Evolutionary conservation across 2,888 invertebrate species (phyloP), one percentile per base, ranked within the genome.

Genomic region (Antitype chi): DNA sequence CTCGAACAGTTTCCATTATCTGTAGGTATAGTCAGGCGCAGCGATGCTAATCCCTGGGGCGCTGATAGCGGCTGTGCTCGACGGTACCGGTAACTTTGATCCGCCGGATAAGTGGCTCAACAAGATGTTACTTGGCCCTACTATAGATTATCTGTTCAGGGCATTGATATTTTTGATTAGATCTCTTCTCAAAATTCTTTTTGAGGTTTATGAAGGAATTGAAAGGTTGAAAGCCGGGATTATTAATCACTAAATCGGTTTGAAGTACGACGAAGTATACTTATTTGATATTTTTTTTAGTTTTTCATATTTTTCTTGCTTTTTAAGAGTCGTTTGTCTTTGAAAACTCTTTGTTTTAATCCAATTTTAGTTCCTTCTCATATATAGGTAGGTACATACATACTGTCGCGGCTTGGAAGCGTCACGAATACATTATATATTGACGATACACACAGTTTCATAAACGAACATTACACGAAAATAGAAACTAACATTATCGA

Each of bases 21-120:
- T 63, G 67, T 55, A 66, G 59, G 71, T 78, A 78, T 63, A 76
- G 76, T 70, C 81, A 68, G 32, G 43, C 78, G 76, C 59, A 78
- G 78, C 47, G 59, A 67, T 32, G 66, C 43, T 72, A 82, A 85
- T 81, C 85, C 82, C 63, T 32, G 55, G 59, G 47, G 69, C 32
- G 9, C 59, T 28, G 84, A 85, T 82, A 82, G 82, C 59, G 55
- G 32, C 63, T 55, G 69, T 59, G 69, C 72, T 13, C 70, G 70
- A 49, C 81, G 28, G 69, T 74, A 72, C 66, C 57, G 53, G 60
- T 73, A 75, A 83, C 83, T 86, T 85, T 78, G 83, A 84, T 83
- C 84, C 60, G 38, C 11, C 43, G 64, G 74, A 84, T 82, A 75
- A 82, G 74, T 75, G 70, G 62, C 59, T 74, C 47, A 52, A 67